Base-by-base conservation (phyloP, 2,888 invertebrate genomes). In the Ptilodon capucinus region DNA sequence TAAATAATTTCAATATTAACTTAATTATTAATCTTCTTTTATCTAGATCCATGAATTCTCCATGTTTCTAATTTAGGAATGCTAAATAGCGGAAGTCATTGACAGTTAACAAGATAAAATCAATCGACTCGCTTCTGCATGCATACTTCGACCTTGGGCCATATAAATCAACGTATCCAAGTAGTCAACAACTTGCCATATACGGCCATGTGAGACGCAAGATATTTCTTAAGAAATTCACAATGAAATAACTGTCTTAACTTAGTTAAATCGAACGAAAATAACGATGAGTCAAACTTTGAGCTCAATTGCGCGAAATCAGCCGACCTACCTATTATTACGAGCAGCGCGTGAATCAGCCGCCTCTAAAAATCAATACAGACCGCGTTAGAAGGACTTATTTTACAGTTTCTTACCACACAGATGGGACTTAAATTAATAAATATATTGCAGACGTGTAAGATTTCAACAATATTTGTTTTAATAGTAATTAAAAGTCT, bases 361-460 rank as follows among this genome's bases (percentile, higher is more conserved):
- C 86, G 86, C 79, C 62, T 44, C 49, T 57, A 81, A 86, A 86
- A 89, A 89, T 89, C 88, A 88, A 89, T 89, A 88, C 80, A 60
- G 54, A 51, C 54, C 67, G 61, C 60, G 59, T 62, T 60, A 58
- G 57, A 59, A 58, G 57, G 64, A 60, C 18, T 57, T 48, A 60
- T 45, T 54, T 39, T 42, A 13, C 47, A 51, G 58, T 62, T 50
- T 40, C 21, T 47, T 43, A 48, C 38, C 35, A 36, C 38, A 46
- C 35, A 21, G 39, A 47, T 53, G 42, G 54, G 17, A 51, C 30
- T 46, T 36, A 36, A 18, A 9, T 42, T 8, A 53, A 51, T 9
- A 41, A 38, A 42, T 32, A 44, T 53, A 48, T 44, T 52, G 47
- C 40, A 19, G 48, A 42, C 40, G 42, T 14, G 30, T 40, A 30